Evolutionary conservation across 2,888 invertebrate species (phyloP).

Genomic region (Drosophila mimetica): DNA sequence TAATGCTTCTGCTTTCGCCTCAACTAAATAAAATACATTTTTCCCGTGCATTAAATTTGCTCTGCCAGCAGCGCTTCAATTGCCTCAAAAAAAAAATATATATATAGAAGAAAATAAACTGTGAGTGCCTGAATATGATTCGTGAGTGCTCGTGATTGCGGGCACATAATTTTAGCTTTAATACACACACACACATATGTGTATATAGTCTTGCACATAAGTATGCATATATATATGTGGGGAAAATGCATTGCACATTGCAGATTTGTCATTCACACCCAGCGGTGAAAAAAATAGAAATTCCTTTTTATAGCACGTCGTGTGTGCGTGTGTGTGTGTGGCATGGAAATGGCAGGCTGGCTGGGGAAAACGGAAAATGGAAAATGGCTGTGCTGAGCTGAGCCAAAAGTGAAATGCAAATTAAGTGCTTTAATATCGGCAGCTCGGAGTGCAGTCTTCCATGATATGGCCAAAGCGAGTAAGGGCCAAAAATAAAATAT

Average conservation of each 20-base stretch:
- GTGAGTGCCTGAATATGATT: constrained; percentile 24
- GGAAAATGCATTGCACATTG: constrained; percentile 60
- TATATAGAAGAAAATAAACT: constrained; percentile 9
- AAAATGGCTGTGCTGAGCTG: constrained; percentile 9
- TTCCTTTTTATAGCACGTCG: constrained; percentile 25
- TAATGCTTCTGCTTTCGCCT: constrained; percentile 1
- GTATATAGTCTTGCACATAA: neutral
- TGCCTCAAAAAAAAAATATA: constrained; percentile 34
- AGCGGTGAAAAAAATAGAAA: constrained; percentile 31
- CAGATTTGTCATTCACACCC: constrained; percentile 64
- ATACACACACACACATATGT: constrained; percentile 32
- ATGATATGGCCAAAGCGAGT: constrained; percentile 18
- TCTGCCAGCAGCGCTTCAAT: constrained; percentile 57
- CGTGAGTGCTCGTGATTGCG: constrained; percentile 40
- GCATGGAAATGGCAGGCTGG: constrained; percentile 40
- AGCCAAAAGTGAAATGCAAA: constrained; percentile 41
- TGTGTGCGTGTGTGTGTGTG: constrained; percentile 15
- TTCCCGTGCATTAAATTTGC: constrained; percentile 69
- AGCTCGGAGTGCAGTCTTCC: constrained; percentile 29
- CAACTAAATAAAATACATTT: constrained; percentile 63
- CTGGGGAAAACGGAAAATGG: constrained; percentile 11
- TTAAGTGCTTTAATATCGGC: constrained; percentile 42
- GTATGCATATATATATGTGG: neutral
- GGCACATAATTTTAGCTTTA: constrained; percentile 56
- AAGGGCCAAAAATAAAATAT: neutral